Evolutionary conservation across 1,140 invertebrate genomes (phyloP).

Genomic region (Lordiphosa clarofinis): DNA sequence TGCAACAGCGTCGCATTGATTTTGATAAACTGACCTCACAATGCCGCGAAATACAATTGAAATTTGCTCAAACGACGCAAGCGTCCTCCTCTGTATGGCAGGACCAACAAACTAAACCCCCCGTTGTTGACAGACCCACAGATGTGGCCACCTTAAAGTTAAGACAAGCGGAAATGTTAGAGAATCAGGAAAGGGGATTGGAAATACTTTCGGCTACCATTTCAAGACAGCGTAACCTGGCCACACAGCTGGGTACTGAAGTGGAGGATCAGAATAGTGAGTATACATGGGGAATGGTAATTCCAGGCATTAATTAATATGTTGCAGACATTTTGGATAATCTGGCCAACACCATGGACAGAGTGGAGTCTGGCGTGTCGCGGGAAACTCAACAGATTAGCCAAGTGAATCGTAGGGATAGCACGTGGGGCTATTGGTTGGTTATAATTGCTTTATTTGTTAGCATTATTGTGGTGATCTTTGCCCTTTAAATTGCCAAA

Average conservation of each 20-base stretch:
- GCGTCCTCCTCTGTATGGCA: conserved; percentile 43
- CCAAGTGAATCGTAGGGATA: conserved; percentile 85
- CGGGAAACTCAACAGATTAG: conserved; percentile 85
- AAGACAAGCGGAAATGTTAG: conserved; percentile 77
- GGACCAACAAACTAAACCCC: conserved; percentile 81
- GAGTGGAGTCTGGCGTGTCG: conserved; percentile 84
- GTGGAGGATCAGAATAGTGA: conserved; percentile 90
- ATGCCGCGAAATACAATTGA: conserved; percentile 28
- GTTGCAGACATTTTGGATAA: conserved; percentile 88
- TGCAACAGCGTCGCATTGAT: conserved; percentile 36
- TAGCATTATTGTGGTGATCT: conserved; percentile 80
- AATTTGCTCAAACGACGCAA: conserved; percentile 27
- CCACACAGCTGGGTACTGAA: conserved; percentile 87
- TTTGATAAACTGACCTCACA: conserved; percentile 44
- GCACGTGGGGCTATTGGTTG: conserved; percentile 86
- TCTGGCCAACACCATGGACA: conserved; percentile 87
- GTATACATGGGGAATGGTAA: conserved; percentile 84
- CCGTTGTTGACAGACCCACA: conserved; percentile 61
- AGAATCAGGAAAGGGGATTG: conserved; percentile 88
- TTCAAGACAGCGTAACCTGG: conserved; percentile 88
- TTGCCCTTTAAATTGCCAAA: conserved; percentile 16
- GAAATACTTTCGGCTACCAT: conserved; percentile 89
- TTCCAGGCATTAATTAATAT: conserved; percentile 81
- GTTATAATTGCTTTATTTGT: conserved; percentile 85
- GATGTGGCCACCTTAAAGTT: conserved; percentile 58